These are phyloP conservation scores for Apotomis capreana DNA, from an alignment of 2,888 invertebrate species.

Conservation along the genomic window DNA sequence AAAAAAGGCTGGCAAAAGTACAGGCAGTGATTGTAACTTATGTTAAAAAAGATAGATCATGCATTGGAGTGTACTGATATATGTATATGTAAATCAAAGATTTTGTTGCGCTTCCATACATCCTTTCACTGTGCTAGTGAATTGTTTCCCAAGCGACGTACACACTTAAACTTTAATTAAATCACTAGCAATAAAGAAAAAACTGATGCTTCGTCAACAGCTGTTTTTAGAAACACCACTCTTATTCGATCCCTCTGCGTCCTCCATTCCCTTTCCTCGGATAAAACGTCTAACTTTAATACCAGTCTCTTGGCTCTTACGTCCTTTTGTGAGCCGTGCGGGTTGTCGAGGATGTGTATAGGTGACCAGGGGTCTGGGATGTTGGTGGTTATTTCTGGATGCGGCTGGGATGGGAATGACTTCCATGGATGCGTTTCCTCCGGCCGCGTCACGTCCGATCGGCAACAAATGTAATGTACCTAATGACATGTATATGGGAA, in stretches of 20 bases:
- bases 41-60: too few species aligned
- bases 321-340: background rate
- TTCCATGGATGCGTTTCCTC: slow-evolving; percentile 73
- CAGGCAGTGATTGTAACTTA: too few species aligned
- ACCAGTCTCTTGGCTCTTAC: background rate
- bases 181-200: slow-evolving; percentile 56
- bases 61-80: too few species aligned
- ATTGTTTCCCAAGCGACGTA: slow-evolving; percentile 24
- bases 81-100: too few species aligned
- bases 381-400: slow-evolving; percentile 68
- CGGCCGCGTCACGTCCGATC: slow-evolving; percentile 71
- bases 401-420: slow-evolving; percentile 71
- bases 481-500: slow-evolving; percentile 10
- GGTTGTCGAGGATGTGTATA: background rate
- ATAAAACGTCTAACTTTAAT: background rate
- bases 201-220: slow-evolving; percentile 70
- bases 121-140: background rate
- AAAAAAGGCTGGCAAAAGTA: too few species aligned
- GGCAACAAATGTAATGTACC: slow-evolving; percentile 29
- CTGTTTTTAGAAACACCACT: slow-evolving; percentile 73
- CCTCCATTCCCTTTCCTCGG: background rate
- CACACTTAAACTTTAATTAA: slow-evolving; percentile 36
- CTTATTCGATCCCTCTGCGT: slow-evolving; percentile 52
- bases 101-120: too few species aligned
- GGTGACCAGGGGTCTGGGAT: background rate